Percentiles rank a stretch among this genome's conserved stretches.
These are phyloP conservation scores for Drosophila austrosaltans DNA, from an alignment of 2,888 invertebrate species.

Conservation along the genomic window DNA sequence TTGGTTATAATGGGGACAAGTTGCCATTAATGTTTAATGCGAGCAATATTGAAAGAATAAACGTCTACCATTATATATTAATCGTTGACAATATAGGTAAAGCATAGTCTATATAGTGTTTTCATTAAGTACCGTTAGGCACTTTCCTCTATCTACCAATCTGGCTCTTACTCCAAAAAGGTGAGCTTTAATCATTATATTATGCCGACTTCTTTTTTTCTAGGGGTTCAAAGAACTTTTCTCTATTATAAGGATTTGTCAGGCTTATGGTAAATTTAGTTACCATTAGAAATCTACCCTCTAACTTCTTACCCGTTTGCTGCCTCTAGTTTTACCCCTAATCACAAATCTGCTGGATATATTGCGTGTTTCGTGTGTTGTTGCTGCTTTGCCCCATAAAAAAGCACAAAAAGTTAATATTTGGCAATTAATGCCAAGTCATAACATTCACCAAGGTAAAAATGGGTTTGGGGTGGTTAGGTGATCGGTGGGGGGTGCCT, in stretches of 20 bases:
- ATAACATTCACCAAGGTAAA: conserved; percentile 1
- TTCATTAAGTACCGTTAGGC: not conserved
- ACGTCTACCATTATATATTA: too few species aligned
- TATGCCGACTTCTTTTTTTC: not conserved
- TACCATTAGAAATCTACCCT: conserved; percentile 3
- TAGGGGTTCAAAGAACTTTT: conserved; percentile 31
- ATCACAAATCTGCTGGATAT: conserved; percentile 10
- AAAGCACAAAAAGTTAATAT: conserved; percentile 12
- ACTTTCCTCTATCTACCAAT: conserved; percentile 13
- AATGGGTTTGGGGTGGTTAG: not conserved
- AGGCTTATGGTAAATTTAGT: conserved; percentile 40
- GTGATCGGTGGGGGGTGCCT: conserved; percentile 14
- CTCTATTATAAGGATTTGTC: conserved; percentile 62
- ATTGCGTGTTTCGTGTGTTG: conserved; percentile 9
- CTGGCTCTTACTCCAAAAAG: not conserved
- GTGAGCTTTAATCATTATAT: not conserved
- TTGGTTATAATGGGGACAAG: too few species aligned
- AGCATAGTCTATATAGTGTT: too few species aligned
- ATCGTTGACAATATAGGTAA: too few species aligned
- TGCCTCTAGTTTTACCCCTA: not conserved
- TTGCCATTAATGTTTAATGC: too few species aligned
- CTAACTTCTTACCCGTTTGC: not conserved
- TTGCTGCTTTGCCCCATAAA: not conserved
- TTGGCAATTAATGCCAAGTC: conserved; percentile 13
- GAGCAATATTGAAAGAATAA: too few species aligned